Evolutionary conservation across 2,888 invertebrate genomes (phyloP).

Genomic region (Heliconius sara): DNA sequence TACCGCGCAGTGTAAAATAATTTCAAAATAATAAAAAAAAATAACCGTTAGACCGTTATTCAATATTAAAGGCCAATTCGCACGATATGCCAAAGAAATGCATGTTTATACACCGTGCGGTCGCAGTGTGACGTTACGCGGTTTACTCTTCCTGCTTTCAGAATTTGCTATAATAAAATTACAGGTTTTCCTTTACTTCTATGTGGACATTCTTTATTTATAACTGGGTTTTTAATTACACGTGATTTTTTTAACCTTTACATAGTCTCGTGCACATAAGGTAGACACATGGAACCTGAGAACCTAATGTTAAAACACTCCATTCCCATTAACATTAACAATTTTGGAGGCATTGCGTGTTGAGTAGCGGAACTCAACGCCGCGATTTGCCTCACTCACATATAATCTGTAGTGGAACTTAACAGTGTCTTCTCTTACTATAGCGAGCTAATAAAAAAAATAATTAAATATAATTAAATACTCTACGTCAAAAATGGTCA

Average conservation of each 20-base stretch:
- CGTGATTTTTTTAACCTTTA: not conserved
- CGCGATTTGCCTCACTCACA: too few species aligned
- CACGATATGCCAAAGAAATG: slow-evolving; percentile 37
- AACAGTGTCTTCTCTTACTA: too few species aligned
- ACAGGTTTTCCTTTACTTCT: not conserved
- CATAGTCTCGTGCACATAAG: not conserved
- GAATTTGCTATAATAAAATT: not conserved
- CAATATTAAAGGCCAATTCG: slow-evolving; percentile 32
- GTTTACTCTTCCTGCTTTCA: slow-evolving; percentile 42
- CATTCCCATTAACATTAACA: too few species aligned
- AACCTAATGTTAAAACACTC: too few species aligned
- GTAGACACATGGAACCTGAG: too few species aligned
- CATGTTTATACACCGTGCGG: slow-evolving; percentile 28
- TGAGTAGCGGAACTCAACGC: too few species aligned
- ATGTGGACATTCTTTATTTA: not conserved
- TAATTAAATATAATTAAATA: too few species aligned
- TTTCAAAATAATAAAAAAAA: not conserved
- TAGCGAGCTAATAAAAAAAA: too few species aligned
- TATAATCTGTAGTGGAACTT: too few species aligned
- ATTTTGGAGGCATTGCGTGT: too few species aligned
- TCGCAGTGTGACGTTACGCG: slow-evolving; percentile 37
- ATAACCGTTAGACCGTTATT: slow-evolving; percentile 17
- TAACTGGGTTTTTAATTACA: too few species aligned
- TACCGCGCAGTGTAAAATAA: not conserved
- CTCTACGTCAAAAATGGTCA: too few species aligned